Base-by-base conservation (phyloP, 1,140 invertebrate genomes). In the Drosophila eugracilis region DNA sequence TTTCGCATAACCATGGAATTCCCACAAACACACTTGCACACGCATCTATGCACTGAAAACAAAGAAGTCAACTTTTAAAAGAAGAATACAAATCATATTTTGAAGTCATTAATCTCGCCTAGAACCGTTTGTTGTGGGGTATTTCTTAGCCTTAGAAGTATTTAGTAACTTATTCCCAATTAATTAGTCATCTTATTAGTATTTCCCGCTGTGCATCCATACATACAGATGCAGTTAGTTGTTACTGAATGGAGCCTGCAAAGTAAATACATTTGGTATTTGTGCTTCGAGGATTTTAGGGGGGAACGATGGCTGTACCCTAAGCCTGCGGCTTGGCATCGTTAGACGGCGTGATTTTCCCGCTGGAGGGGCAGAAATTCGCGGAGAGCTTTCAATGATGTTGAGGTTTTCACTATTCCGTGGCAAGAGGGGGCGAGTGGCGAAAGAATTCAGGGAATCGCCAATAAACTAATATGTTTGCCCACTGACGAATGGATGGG, bases 201-300 rank as follows among this genome's bases (percentile, higher is more conserved):
- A 3, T 45, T 22, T 39, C 5, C n/a, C 22, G 0, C n/a, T 30
- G 28, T 66, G 39, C 7, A 0, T 5, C 9, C 42, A 37, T 36
- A 41, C 10, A 22, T 36, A 22, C 30, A 36, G 47, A 41, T 55
- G 50, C 76, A 60, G 44, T 57, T 53, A 34, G 37, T 75, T 70
- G 58, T 70, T 75, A 63, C 77, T 65, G 45, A 81, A 72, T 48
- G 62, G 45, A 57, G 57, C 55, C 54, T 60, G 67, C 55, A 60
- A 50, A 73, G 74, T 32, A 83, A 81, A 83, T 77, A 69, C 52
- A 83, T 83, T 81, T 81, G 36, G 45, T 45, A 53, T 77, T 76
- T 72, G 45, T 49, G 50, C 12, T 22, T 26, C 24, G 14, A 7
- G 55, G 37, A 48, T 48, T 63, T 36, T 34, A n/a, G n/a, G n/a